Base-by-base conservation (phyloP, 2,888 invertebrate species). In the Heliothis peltigera region DNA sequence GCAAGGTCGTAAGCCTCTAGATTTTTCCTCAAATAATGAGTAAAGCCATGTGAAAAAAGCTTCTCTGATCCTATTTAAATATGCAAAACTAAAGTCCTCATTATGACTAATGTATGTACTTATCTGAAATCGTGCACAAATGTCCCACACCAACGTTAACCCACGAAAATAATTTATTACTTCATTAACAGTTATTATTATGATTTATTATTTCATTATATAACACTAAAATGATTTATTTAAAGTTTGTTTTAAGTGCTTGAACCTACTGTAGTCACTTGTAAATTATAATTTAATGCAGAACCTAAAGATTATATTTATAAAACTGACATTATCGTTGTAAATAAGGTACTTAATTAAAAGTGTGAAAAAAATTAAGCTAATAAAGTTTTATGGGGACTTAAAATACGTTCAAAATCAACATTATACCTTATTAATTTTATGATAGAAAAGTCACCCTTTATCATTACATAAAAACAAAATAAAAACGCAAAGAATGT, bases 151-250 rank as follows among this genome's bases (percentile, higher is more conserved):
- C 17, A 46, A 65, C 55, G 42, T 58, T 48, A 28, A 12, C 28
- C n/a, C 22, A 47, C 46, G 19, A 47, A 42, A 57, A 44, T 72
- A 22, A 66, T 72, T 67, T 71, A 72, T 55, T 72, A 44, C 61
- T 58, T 72, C 57, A 71, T 72, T 72, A 70, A 59, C 57, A 55
- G 46, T 46, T 63, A 60, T 73, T 60, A 63, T 53, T 49, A 63
- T 68, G 63, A 72, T 62, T 55, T 58, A 72, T 56, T 17, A 47
- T 59, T 67, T 67, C 55, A 67, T 67, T 67, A n/a, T 58, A 72
- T 44, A 56, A 67, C 47, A 48, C 42, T 53, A 12, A 56, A 53
- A 56, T 72, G 73, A 73, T 73, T 68, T 68, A 68, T 63, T 39
- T 59, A 44, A 53, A 68, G 63, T 66, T 58, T 32, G 64, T 19